Evolutionary conservation across 2,797 vertebrate genomes (phyloP).

Genomic region (Intellagama lesueurii): DNA sequence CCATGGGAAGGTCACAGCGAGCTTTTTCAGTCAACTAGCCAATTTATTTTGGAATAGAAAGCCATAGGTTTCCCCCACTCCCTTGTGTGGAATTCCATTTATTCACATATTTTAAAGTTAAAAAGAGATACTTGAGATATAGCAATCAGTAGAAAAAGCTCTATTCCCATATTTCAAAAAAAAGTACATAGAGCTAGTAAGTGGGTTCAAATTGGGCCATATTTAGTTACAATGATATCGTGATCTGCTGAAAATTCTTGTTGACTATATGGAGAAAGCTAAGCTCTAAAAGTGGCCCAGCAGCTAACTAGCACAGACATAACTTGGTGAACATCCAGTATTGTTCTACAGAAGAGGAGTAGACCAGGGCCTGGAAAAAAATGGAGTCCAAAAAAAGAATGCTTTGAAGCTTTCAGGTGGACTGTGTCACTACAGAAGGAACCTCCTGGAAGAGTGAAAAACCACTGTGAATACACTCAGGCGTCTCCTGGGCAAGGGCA

Average conservation of each 20-base stretch:
- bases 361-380: too few species aligned
- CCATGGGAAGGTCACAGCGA: constrained; percentile 23
- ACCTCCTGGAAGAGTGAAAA: too few species aligned
- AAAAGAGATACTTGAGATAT: not conserved
- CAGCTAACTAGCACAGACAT: not conserved
- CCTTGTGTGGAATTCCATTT: not conserved
- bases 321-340: too few species aligned
- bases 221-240: not conserved
- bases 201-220: not conserved
- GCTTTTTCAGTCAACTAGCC: not conserved
- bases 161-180: not conserved
- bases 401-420: too few species aligned
- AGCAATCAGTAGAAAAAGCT: not conserved
- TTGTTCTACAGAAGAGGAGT: too few species aligned
- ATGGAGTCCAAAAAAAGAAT: too few species aligned
- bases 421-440: too few species aligned
- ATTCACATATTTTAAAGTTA: constrained; percentile 8
- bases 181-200: not conserved
- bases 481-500: too few species aligned
- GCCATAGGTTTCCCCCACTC: too few species aligned
- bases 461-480: too few species aligned
- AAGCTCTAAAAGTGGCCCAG: not conserved
- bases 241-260: not conserved
- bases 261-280: too few species aligned
- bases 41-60: constrained; percentile 16